Base-by-base conservation (phyloP, 2,113 vertebrate species). In the Propithecus coquereli region DNA sequence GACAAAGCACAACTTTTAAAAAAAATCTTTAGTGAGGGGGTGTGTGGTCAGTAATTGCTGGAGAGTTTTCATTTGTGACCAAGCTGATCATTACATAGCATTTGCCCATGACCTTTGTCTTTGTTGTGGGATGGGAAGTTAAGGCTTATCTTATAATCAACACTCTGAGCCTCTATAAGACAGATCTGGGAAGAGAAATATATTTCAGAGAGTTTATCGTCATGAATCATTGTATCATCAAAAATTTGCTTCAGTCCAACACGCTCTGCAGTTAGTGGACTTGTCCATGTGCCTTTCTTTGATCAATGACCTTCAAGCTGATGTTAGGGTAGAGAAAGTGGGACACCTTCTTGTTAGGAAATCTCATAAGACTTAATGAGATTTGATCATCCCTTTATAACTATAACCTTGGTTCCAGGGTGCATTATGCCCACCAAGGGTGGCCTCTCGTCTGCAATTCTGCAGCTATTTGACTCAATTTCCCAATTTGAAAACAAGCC, bases 391-490 rank as follows among this genome's bases (percentile, higher is more conserved):
- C 22, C 22, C 27, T 79, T 40, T 63, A 6, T 45, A 65, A 85
- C 40, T 79, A 87, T 94, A 50, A 76, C 79, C 80, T 96, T 20
- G 10, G 16, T 45, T 87, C 68, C 83, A 93, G 43, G 43, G 71
- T 61, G 47, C 23, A 16, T 83, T 45, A 68, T 14, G 82, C 82
- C 77, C n/a, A 95, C 30, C 66, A 9, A 59, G 40, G 43, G 37
- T 68, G 34, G 43, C 16, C 47, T 80, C 59, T 90, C 84, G 43
- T 63, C 43, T 65, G 4, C 14, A 76, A 34, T 74, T 77, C 57
- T 40, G 52, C 27, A 94, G 30, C 14, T 40, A 52, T 6, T 70
- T 91, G 91, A 54, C 89, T 97, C 89, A 73, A 94, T 93, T 94
- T 97, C 86, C 61, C 37, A 61, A 73, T 70, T 79, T 80, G 40